These are phyloP conservation scores for Procambarus virginalis DNA, from an alignment of 1,140 invertebrate species.

Conservation along the genomic window DNA sequence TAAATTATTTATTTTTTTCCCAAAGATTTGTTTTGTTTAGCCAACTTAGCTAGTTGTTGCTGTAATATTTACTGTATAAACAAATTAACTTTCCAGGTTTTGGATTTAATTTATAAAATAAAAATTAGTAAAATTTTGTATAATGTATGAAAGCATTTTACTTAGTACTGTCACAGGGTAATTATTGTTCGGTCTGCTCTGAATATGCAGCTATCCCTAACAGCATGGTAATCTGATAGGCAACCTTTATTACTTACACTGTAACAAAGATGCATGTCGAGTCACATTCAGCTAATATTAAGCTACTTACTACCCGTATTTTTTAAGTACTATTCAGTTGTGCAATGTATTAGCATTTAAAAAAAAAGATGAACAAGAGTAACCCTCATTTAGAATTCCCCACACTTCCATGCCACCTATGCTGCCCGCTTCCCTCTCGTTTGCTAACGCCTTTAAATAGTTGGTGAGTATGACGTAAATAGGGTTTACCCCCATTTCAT, in stretches of 20 bases:
- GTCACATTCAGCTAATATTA: not conserved
- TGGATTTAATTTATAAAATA: not conserved
- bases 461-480: not conserved
- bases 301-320: not conserved
- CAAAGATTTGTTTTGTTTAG: no score
- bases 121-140: not conserved
- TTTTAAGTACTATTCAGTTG: not conserved
- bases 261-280: not conserved
- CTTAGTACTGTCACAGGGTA: not conserved
- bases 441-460: not conserved
- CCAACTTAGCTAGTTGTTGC: no score
- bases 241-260: not conserved
- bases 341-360: not conserved
- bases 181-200: no score
- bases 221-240: no score
- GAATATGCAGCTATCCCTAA: no score
- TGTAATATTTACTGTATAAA: not conserved
- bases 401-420: constrained; percentile 1
- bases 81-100: not conserved
- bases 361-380: not conserved
- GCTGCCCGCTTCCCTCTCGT: not conserved
- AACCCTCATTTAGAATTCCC: constrained; percentile 3
- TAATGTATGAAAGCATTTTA: not conserved
- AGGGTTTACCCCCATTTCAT: not conserved
- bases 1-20: no score